Conservation (phyloP, 2,888 invertebrate genomes). For the Calliphora vomitoria region DNA sequence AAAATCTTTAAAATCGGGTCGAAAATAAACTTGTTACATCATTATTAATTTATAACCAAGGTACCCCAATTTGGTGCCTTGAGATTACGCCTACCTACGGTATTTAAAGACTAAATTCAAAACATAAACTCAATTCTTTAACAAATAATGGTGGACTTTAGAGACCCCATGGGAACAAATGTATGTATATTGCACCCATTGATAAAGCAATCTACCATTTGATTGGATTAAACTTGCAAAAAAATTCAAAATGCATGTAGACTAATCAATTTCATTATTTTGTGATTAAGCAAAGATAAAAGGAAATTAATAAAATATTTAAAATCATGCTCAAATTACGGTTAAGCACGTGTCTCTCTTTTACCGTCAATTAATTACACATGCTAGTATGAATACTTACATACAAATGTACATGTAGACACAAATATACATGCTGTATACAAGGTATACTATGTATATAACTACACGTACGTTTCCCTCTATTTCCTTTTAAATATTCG, state of each 20-base stretch:
- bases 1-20: no score
- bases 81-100: no score
- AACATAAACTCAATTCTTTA: no score
- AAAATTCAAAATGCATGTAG: conserved; percentile 11
- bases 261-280: conserved; percentile 57
- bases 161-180: no score
- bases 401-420: not conserved
- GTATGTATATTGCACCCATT: not conserved
- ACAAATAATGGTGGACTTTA: no score
- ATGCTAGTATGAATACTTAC: not conserved
- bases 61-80: no score
- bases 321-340: conserved; percentile 62
- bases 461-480: conserved; percentile 6
- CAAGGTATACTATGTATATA: conserved; percentile 1
- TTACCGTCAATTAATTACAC: conserved; percentile 69
- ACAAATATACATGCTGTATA: conserved; percentile 3
- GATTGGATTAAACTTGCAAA: not conserved
- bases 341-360: conserved; percentile 68
- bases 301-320: conserved; percentile 71
- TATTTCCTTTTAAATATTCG: conserved; percentile 31
- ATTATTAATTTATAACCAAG: no score
- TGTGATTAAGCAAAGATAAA: conserved; percentile 59
- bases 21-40: no score
- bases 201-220: not conserved
- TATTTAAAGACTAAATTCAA: no score